A percentile compares a stretch with the other conserved stretches of the same genome.
Evolutionary conservation across 1,140 invertebrate species (phyloP).

Genomic region (Drosophila nigromelanica): DNA sequence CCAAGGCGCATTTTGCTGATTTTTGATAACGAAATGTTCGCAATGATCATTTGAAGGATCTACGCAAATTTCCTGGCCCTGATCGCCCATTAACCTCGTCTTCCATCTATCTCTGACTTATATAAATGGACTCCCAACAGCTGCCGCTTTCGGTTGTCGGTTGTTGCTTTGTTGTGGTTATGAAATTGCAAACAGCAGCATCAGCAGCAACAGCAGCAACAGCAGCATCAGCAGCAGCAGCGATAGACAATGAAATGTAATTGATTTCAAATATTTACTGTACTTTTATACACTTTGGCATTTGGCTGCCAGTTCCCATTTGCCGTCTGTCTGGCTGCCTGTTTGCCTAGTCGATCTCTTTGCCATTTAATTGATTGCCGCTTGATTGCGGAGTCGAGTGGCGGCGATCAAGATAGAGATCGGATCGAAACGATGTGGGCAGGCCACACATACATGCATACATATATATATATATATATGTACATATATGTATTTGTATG

Average conservation of each 20-base stretch:
- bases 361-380: constrained; percentile 76
- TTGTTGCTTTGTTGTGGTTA: constrained; percentile 72
- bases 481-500: background rate
- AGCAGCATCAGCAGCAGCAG: constrained; percentile 10
- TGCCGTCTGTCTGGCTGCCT: constrained; percentile 4
- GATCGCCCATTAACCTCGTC: constrained; percentile 22
- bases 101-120: background rate
- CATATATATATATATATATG: too few relatives aligned
- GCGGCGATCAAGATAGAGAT: constrained; percentile 53
- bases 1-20: too few relatives aligned
- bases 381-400: constrained; percentile 68
- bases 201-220: constrained; percentile 1
- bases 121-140: constrained; percentile 47
- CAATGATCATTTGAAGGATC: constrained; percentile 19
- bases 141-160: constrained; percentile 35
- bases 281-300: constrained; percentile 46
- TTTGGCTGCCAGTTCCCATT: constrained; percentile 36
- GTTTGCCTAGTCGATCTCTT: constrained; percentile 6
- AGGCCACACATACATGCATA: background rate
- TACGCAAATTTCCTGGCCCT: constrained; percentile 13
- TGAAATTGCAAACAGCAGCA: constrained; percentile 69
- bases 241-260: constrained; percentile 69
- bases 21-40: background rate
- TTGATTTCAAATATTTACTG: constrained; percentile 78
- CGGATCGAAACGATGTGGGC: constrained; percentile 44